Conservation (phyloP, 2,797 vertebrate species). For the Eulemur rubriventer region DNA sequence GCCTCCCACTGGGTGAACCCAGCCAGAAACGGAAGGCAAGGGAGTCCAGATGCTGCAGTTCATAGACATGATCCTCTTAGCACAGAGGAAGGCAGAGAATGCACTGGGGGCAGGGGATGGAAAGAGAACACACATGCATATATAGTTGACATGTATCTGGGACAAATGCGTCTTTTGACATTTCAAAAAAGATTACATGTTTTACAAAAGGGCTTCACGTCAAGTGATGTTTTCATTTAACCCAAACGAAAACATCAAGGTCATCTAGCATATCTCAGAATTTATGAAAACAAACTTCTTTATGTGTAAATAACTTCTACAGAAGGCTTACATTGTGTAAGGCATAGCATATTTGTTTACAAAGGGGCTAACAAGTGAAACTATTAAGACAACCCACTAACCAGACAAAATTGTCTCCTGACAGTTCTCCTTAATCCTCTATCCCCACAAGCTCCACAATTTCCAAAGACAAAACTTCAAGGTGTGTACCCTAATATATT, state of each 20-base stretch:
- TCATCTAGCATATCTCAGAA: neutral
- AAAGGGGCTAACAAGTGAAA: neutral
- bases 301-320: neutral
- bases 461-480: conserved; percentile 46
- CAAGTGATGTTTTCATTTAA: neutral
- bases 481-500: conserved; percentile 38
- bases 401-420: neutral
- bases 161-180: neutral
- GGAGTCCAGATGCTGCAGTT: neutral
- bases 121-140: neutral
- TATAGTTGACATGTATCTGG: neutral
- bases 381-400: neutral
- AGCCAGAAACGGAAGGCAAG: neutral
- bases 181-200: neutral
- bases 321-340: neutral
- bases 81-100: neutral
- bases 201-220: neutral
- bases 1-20: neutral
- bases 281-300: neutral
- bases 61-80: neutral
- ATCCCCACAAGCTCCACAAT: neutral
- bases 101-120: rapidly evolving
- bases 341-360: neutral
- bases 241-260: neutral
- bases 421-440: neutral